Evolutionary conservation across 1,140 invertebrate genomes (phyloP).

Genomic region (Drosophila funebris): DNA sequence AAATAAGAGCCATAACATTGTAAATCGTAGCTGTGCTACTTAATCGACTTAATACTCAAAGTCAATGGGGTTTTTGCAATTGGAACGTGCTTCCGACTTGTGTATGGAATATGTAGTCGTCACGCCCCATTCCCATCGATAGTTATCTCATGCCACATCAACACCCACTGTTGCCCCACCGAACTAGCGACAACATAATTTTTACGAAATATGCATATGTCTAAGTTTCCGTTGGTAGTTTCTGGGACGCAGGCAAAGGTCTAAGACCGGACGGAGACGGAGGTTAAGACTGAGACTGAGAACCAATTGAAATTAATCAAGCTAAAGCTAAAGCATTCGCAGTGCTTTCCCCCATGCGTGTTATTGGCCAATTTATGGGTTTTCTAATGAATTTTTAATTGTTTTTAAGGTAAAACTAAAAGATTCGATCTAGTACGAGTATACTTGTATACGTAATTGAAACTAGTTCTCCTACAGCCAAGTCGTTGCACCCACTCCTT

Average conservation of each 20-base stretch:
- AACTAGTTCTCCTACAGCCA: constrained; percentile 23
- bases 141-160: background rate
- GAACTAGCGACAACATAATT: constrained; percentile 79
- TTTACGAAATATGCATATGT: constrained; percentile 57
- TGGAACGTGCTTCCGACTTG: constrained; percentile 61
- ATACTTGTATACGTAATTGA: constrained; percentile 31
- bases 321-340: constrained; percentile 34
- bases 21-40: background rate
- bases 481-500: constrained; percentile 8
- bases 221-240: background rate
- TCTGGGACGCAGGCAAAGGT: constrained; percentile 7
- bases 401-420: constrained; percentile 49
- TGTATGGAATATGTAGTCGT: constrained; percentile 25
- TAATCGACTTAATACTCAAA: constrained; percentile 15
- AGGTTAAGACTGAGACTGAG: constrained; percentile 10
- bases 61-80: constrained; percentile 46
- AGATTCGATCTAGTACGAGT: constrained; percentile 59
- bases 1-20: too few species aligned
- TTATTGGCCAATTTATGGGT: constrained; percentile 56
- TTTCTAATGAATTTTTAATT: constrained; percentile 80
- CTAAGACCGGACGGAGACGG: background rate
- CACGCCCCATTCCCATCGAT: constrained; percentile 35
- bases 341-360: constrained; percentile 41
- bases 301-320: constrained; percentile 74
- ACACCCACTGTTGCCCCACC: constrained; percentile 40